Evolutionary conservation across 1,140 invertebrate species (phyloP).

Genomic region (Euura saliciscinereae): DNA sequence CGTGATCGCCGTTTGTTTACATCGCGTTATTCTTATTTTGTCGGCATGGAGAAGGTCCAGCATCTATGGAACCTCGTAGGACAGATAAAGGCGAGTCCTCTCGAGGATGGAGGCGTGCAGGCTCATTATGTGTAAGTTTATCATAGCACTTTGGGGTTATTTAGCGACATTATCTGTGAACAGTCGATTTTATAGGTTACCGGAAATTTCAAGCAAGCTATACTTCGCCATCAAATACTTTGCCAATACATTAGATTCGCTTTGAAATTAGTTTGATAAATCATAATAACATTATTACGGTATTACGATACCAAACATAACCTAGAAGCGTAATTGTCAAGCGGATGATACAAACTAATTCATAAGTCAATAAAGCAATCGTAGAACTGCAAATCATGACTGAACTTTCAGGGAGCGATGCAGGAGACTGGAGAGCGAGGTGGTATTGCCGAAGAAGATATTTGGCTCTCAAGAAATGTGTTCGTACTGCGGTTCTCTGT

Average conservation of each 20-base stretch:
- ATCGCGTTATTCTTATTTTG: too few relatives aligned
- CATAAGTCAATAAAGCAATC: neutral
- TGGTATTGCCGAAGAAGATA: slow-evolving; percentile 37
- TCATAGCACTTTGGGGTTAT: neutral
- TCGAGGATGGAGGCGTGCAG: slow-evolving; percentile 24
- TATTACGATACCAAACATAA: too few relatives aligned
- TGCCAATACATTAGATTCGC: too few relatives aligned
- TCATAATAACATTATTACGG: too few relatives aligned
- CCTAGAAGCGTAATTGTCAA: too few relatives aligned
- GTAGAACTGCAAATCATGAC: neutral
- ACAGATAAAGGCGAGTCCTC: neutral
- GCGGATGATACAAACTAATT: too few relatives aligned
- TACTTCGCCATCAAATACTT: too few relatives aligned
- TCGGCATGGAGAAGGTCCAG: slow-evolving; percentile 34
- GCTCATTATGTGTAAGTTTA: slow-evolving; percentile 43
- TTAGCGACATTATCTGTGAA: too few relatives aligned
- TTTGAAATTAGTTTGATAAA: too few relatives aligned
- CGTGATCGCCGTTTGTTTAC: too few relatives aligned
- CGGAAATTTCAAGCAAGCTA: too few relatives aligned
- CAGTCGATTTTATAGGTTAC: too few relatives aligned
- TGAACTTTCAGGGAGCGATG: slow-evolving; percentile 38
- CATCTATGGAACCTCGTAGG: slow-evolving; percentile 44
- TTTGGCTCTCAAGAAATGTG: slow-evolving; percentile 47
- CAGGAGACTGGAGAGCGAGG: slow-evolving; percentile 19
- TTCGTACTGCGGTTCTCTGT: slow-evolving; percentile 47